Evolutionary conservation across 2,797 vertebrate genomes (phyloP).

Genomic region (Galaxias olidus): DNA sequence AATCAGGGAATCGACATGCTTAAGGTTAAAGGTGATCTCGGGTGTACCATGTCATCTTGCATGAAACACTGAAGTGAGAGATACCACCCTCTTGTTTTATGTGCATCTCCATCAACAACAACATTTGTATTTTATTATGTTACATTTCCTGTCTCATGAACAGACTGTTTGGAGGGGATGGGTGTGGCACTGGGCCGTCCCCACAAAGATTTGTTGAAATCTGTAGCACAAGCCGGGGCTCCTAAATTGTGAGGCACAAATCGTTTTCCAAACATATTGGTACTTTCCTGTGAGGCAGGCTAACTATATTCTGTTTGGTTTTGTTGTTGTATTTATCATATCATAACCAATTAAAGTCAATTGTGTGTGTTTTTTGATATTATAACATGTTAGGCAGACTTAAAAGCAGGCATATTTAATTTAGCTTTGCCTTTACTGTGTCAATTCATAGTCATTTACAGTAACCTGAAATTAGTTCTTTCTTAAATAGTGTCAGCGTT

Average conservation of each 20-base stretch:
- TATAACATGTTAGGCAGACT: slow-evolving; percentile 27
- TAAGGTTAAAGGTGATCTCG: slow-evolving; percentile 59
- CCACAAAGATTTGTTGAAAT: slow-evolving; percentile 40
- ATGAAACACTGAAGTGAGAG: slow-evolving; percentile 58
- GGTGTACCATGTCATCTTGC: slow-evolving; percentile 52
- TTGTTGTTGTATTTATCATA: slow-evolving; percentile 28
- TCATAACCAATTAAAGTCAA: slow-evolving; percentile 25
- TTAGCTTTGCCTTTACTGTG: slow-evolving; percentile 4
- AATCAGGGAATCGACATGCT: too few relatives aligned
- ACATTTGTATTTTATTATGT: slow-evolving; percentile 39
- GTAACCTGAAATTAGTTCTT: slow-evolving; percentile 19
- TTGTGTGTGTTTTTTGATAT: slow-evolving; percentile 10
- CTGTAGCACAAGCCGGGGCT: slow-evolving; percentile 63
- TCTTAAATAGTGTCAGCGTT: slow-evolving; percentile 9
- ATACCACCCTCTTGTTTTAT: slow-evolving; percentile 46
- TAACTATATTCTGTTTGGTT: slow-evolving; percentile 29
- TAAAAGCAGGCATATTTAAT: slow-evolving; percentile 22
- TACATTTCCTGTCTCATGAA: slow-evolving; percentile 21
- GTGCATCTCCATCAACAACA: too few relatives aligned
- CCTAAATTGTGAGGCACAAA: slow-evolving; percentile 23
- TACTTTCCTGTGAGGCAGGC: slow-evolving; percentile 22
- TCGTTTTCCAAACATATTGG: slow-evolving; percentile 10
- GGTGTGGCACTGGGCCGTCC: background rate
- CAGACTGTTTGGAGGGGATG: slow-evolving; percentile 11
- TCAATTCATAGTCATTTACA: slow-evolving; percentile 33